Evolutionary conservation across 2,797 vertebrate genomes (phyloP), one percentile per base, ranked within the genome.

Genomic region (Emys orbicularis): DNA sequence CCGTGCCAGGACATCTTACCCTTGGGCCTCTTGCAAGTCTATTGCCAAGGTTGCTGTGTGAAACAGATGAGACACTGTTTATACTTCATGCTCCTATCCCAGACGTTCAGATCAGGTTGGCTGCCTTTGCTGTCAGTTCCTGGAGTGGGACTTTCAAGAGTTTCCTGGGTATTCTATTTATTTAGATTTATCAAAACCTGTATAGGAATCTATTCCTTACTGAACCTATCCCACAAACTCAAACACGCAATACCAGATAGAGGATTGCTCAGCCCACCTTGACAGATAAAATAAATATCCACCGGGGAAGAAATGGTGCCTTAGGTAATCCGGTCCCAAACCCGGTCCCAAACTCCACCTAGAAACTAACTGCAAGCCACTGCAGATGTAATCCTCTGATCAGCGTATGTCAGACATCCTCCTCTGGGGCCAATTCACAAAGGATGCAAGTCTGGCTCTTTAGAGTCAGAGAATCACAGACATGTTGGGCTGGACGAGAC

Each of bases 311-410:
- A 77, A 15, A 77, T 2, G 85, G 83, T 80, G 4, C 34, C 52
- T 53, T 11, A 21, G 0, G 3, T 85, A 92, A 94, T 13, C 81
- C 94, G 59, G 54, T 79, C 18, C 90, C 88, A 92, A 96, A 56
- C 19, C 44, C 9, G 9, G 47, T 47, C 47, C 50, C 50, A 50
- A 91, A 11, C 86, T 90, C 74, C 68, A 79, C 4, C 61, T 65
- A n/a, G 61, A 65, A 65, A 65, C 59, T 81, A 25, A 34, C 27
- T 3, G 86, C 56, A 47, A 83, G 59, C 65, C 37, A 81, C 47
- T 50, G 44, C 74, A 44, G 6, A 44, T 47, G 74, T 76, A 29
- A 47, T 76, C 12, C 4, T 15, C 41, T 47, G 23, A 11, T 76
- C 25, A 29, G 12, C 23, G 12, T 74, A 37, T 74, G 21, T 44